Evolutionary conservation across 2,113 vertebrate species (phyloP), one percentile per base, ranked within the genome.

Genomic region (Thymallus thymallus): DNA sequence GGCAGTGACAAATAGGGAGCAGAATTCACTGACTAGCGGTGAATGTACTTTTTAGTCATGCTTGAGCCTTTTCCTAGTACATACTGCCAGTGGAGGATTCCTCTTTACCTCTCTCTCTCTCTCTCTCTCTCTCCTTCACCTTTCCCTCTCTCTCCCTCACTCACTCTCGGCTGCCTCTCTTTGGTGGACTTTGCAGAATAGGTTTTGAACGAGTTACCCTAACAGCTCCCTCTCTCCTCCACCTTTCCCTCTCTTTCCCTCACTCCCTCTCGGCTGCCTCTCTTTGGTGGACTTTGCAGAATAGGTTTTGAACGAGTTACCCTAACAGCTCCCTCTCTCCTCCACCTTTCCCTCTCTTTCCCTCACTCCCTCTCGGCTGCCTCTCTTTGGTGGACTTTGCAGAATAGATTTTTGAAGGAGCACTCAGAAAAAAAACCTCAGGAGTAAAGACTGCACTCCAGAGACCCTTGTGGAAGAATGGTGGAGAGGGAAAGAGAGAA

Each of bases 1-100:
- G 96, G 95, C 96, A 97, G 95, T 97, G 97, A 98, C 95, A 98
- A 98, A 98, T 98, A 95, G 95, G 94, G 95, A 96, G 94, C 93
- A 93, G 89, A 95, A 95, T 94, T 94, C 94, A 96, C 95, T 95
- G 95, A 97, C 95, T 96, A 93, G 94, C 95, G 93, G 91, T 94
- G 95, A 96, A 96, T 96, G 96, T 94, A 95, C 94, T 95, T 96
- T 98, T 97, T 97, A 98, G 95, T 97, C 95, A 96, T 95, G 96
- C 95, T 96, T 94, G 92, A 95, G 94, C 94, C 48, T 94, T 95
- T 86, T 94, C 71, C 72, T 89, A 94, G 94, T 97, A 94, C 94
- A 94, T 95, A 94, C 91, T 94, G 93, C 94, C 95, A 91, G 94
- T 93, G 93, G 93, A 93, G 88, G 91, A 85, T 92, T 91, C 94